Percentiles rank a stretch among this genome's conserved stretches.
phyloP scores from a whole-genome alignment of 2,113 vertebrate genomes.

The Amblyopsis rosae region DNA sequence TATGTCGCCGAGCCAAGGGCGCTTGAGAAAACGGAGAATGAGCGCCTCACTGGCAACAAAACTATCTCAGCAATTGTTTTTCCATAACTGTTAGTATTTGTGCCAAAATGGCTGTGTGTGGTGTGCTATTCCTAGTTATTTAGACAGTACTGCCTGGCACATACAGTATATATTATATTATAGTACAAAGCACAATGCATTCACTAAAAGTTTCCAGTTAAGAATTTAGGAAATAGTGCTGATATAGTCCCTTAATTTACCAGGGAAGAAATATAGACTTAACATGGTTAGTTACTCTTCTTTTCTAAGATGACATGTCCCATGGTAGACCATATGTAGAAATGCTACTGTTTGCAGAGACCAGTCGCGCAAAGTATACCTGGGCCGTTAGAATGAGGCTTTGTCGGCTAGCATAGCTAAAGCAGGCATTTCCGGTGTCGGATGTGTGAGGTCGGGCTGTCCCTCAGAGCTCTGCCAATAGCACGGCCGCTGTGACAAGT shows the following conservation, averaged over 20 bases:
- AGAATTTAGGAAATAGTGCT: too few species aligned
- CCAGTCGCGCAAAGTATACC: too few species aligned
- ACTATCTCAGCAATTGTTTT: not conserved
- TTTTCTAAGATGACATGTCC: too few species aligned
- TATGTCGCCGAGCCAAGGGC: conserved; percentile 11
- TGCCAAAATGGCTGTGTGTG: not conserved
- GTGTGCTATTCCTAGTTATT: not conserved
- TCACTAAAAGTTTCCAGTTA: too few species aligned
- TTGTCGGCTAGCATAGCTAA: not conserved
- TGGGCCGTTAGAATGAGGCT: not conserved
- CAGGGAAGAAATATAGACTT: not conserved
- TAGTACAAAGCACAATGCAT: too few species aligned
- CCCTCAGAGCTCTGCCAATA: conserved; percentile 32
- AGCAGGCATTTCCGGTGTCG: conserved; percentile 19
- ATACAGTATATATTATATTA: too few species aligned
- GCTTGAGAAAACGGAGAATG: conserved; percentile 8
- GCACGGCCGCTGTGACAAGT: conserved; percentile 39
- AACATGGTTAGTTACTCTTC: too few species aligned
- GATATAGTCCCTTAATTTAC: too few species aligned
- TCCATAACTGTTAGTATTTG: not conserved
- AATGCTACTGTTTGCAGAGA: too few species aligned
- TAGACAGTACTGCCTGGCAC: too few species aligned
- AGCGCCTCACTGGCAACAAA: not conserved
- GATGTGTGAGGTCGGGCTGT: conserved; percentile 48
- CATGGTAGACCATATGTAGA: too few species aligned